These are phyloP conservation scores for Galemys pyrenaicus DNA, from an alignment of 2,113 vertebrate genomes.

Conservation along the genomic window DNA sequence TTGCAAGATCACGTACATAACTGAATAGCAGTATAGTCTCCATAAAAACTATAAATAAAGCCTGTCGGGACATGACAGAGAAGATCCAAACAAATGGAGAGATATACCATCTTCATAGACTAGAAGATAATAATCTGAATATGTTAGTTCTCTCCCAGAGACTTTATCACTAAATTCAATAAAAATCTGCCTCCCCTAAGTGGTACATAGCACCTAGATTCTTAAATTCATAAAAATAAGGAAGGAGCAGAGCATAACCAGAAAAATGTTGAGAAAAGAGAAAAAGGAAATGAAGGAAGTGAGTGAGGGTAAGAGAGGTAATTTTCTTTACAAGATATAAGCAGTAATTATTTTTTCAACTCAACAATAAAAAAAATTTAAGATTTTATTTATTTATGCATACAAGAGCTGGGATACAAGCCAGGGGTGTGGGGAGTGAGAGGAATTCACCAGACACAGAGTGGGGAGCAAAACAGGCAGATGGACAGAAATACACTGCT, in stretches of 20 bases:
- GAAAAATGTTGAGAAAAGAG: not conserved
- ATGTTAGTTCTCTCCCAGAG: not conserved
- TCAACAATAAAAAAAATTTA: not conserved
- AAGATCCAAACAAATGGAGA: not conserved
- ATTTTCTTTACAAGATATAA: not conserved
- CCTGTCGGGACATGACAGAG: not conserved
- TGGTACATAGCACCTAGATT: not conserved
- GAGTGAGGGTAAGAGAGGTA: not conserved
- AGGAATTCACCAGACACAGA: no score
- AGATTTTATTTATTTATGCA: no score
- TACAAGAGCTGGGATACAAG: no score
- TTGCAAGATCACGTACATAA: not conserved
- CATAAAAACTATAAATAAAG: not conserved
- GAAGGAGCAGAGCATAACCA: not conserved
- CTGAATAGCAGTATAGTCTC: not conserved
- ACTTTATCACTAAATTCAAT: not conserved
- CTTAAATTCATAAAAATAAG: not conserved
- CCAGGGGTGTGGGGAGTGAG: no score
- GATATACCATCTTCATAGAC: conserved; percentile 45
- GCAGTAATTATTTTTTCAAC: not conserved
- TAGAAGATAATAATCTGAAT: not conserved
- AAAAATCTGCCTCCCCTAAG: not conserved
- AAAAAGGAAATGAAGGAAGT: not conserved
- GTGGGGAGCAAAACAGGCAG: no score
- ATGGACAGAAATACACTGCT: no score